Conservation (phyloP, 2,797 vertebrate species). For the Gymnocypris eckloni region DNA sequence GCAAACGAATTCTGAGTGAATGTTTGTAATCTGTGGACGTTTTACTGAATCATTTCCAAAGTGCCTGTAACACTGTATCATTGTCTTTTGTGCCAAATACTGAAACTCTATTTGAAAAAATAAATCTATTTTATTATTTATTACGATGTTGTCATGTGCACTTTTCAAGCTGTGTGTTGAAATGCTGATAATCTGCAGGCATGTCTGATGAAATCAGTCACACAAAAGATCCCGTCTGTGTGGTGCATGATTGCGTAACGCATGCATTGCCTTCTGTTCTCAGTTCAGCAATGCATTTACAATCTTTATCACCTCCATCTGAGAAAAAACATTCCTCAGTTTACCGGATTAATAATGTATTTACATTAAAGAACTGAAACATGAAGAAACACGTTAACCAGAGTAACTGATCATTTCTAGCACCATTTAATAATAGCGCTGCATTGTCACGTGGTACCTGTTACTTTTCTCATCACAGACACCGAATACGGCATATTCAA, state of each 20-base stretch:
- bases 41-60: slow-evolving; percentile 24
- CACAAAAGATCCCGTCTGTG: not conserved
- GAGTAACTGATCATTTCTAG: not conserved
- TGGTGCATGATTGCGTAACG: not conserved
- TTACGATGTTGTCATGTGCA: slow-evolving; percentile 48
- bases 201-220: not conserved
- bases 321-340: not conserved
- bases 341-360: not conserved
- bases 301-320: not conserved
- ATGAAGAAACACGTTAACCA: not conserved
- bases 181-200: not conserved
- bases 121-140: slow-evolving; percentile 69
- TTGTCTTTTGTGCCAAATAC: slow-evolving; percentile 67
- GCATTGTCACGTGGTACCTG: not conserved
- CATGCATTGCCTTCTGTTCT: not conserved
- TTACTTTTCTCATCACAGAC: not conserved
- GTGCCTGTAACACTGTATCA: slow-evolving; percentile 62
- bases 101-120: slow-evolving; percentile 72
- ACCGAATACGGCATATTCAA: not conserved
- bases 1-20: not conserved
- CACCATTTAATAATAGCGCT: not conserved
- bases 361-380: not conserved
- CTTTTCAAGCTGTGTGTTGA: not conserved
- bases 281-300: not conserved
- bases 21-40: slow-evolving; percentile 16